Evolutionary conservation across 2,888 invertebrate genomes (phyloP).

Genomic region (Oasisia sp.): DNA sequence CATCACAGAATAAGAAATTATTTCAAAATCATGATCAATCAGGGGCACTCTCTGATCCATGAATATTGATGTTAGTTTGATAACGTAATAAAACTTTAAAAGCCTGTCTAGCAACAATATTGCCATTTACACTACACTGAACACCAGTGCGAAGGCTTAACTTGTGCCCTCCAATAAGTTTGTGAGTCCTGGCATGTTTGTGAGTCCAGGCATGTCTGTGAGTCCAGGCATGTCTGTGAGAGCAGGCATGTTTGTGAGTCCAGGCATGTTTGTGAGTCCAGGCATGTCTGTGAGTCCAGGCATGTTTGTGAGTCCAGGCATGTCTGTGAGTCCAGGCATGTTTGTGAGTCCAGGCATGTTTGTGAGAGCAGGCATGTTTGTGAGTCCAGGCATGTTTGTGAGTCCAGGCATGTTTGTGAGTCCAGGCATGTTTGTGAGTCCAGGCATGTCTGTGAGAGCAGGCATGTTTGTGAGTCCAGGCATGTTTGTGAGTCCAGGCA

Average conservation of each 20-base stretch:
- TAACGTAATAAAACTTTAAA: too few species aligned
- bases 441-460: background rate
- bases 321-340: background rate
- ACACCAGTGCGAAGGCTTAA: background rate
- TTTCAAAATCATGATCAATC: too few species aligned
- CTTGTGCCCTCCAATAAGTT: background rate
- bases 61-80: too few species aligned
- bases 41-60: too few species aligned
- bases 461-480: background rate
- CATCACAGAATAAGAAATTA: too few species aligned
- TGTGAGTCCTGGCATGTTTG: background rate
- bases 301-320: background rate
- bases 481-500: background rate
- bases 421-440: background rate
- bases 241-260: background rate
- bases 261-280: background rate
- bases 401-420: too few species aligned
- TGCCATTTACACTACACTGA: too few species aligned
- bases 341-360: background rate
- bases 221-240: background rate
- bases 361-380: background rate
- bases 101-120: too few species aligned
- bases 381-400: background rate
- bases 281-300: background rate
- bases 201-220: background rate